A percentile compares a stretch with the other conserved stretches of the same genome.
These are phyloP conservation scores for Dolichoris vasculosae DNA, from an alignment of 1,140 invertebrate species.

Conservation along the genomic window DNA sequence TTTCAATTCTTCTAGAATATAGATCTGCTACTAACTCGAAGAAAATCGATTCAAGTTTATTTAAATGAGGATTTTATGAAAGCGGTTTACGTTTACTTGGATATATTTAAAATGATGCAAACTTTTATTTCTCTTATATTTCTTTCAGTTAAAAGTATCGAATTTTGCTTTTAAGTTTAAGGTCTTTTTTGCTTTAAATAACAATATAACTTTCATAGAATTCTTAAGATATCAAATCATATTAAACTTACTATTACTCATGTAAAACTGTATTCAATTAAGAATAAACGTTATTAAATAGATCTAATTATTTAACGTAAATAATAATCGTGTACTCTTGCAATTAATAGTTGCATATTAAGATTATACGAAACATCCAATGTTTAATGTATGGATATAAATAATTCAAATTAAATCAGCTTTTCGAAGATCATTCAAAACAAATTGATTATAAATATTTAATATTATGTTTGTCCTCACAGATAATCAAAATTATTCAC, in stretches of 20 bases:
- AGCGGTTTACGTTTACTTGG: neutral
- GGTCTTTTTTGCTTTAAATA: neutral
- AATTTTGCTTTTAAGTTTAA: slow-evolving; percentile 10
- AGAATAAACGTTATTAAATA: neutral
- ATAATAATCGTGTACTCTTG: no score
- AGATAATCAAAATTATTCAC: neutral
- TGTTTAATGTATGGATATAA: neutral
- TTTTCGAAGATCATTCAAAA: no score
- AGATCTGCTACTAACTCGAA: neutral
- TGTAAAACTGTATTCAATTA: neutral
- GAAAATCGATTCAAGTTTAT: slow-evolving; percentile 12
- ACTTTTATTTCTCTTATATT: slow-evolving; percentile 16
- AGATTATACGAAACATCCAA: no score
- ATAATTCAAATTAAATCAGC: neutral
- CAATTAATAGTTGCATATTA: no score
- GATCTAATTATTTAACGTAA: neutral
- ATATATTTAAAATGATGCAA: slow-evolving; percentile 15
- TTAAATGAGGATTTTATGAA: slow-evolving; percentile 4
- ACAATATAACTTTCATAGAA: neutral
- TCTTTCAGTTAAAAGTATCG: neutral
- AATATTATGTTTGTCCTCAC: neutral
- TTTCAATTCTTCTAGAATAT: slow-evolving; percentile 10
- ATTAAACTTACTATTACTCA: neutral
- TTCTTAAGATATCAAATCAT: neutral
- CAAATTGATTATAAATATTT: neutral